Evolutionary conservation across 2,113 vertebrate species (phyloP).

Genomic region (Neodon shergylaensis): DNA sequence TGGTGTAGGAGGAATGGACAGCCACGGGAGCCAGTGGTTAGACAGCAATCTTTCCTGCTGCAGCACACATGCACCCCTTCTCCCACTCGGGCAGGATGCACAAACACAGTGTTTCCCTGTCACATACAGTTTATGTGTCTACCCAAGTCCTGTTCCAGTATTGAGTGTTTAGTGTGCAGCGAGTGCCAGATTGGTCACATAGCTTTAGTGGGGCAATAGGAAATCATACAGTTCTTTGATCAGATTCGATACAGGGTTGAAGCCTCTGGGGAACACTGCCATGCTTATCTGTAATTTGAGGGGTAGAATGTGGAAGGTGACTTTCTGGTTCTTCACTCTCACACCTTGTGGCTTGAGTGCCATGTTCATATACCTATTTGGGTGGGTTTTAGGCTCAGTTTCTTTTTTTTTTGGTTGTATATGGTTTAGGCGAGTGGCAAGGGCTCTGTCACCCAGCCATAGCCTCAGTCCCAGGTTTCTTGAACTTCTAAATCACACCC

Average conservation of each 20-base stretch:
- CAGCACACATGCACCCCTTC: too few species aligned
- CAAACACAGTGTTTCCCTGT: rapidly evolving
- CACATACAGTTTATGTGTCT: background rate
- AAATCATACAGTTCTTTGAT: background rate
- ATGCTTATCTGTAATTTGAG: background rate
- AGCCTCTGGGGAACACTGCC: background rate
- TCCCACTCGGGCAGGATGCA: rapidly evolving
- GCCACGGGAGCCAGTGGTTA: background rate
- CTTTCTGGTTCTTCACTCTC: too few species aligned
- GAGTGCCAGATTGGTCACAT: background rate
- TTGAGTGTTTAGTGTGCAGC: background rate
- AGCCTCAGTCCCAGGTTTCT: background rate
- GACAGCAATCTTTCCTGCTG: background rate
- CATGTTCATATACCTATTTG: background rate
- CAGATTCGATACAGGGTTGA: rapidly evolving
- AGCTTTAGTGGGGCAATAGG: too few species aligned
- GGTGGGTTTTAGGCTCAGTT: background rate
- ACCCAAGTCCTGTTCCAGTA: too few species aligned
- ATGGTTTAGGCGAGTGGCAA: background rate
- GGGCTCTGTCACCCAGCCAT: background rate
- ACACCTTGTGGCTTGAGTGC: rapidly evolving
- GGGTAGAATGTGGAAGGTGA: background rate
- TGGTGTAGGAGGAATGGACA: background rate
- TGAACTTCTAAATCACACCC: background rate
- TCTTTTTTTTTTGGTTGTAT: background rate